A percentile compares a stretch with the other conserved stretches of the same genome.
Conservation (phyloP, 1,140 invertebrate genomes). For the Belonocnema kinseyi region DNA sequence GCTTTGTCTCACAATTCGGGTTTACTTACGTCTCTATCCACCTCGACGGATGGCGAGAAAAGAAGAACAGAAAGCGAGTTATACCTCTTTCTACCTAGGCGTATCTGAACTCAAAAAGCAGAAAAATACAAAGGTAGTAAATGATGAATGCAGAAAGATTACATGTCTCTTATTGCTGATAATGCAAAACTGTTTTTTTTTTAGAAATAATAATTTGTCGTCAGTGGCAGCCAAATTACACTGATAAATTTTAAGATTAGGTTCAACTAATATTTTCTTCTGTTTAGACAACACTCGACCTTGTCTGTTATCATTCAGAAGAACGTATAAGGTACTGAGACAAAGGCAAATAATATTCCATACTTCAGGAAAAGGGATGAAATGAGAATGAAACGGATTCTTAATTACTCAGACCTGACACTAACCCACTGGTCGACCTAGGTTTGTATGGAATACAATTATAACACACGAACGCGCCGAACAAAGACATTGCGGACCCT, state of each 20-base stretch:
- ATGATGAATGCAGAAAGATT: too few relatives aligned
- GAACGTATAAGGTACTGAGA: background rate
- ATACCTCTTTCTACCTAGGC: background rate
- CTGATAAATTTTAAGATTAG: too few relatives aligned
- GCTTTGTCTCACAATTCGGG: conserved; percentile 63
- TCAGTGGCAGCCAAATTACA: too few relatives aligned
- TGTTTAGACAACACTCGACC: too few relatives aligned
- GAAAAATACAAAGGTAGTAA: background rate
- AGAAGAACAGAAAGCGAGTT: background rate
- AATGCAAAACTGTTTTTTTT: too few relatives aligned
- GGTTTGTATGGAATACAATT: conserved; percentile 32
- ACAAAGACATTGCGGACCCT: conserved; percentile 65
- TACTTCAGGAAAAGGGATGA: background rate
- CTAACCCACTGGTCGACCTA: conserved; percentile 52
- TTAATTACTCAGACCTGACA: conserved; percentile 52
- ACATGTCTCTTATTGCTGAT: too few relatives aligned
- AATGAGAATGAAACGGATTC: conserved; percentile 42
- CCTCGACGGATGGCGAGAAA: conserved; percentile 20
- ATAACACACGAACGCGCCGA: conserved; percentile 51
- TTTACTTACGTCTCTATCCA: conserved; percentile 57
- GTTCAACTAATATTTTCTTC: too few relatives aligned
- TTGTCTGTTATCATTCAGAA: background rate
- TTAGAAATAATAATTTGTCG: too few relatives aligned
- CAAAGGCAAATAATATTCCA: background rate
- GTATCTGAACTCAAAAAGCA: background rate